Evolutionary conservation across 1,140 invertebrate genomes (phyloP).

Genomic region (Drosophila cardini): DNA sequence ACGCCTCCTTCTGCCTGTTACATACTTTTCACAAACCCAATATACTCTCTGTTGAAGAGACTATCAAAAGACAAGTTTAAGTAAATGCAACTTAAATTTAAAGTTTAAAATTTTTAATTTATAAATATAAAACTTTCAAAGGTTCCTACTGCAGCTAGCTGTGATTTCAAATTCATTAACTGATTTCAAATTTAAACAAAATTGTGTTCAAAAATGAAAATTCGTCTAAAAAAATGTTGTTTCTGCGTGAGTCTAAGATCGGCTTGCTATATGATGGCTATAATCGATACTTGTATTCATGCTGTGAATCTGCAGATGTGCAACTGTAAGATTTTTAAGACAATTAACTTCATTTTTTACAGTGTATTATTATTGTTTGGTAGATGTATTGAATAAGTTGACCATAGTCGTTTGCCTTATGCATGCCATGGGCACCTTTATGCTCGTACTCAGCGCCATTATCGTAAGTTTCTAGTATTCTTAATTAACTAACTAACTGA

Average conservation of each 20-base stretch:
- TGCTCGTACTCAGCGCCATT: conserved; percentile 2
- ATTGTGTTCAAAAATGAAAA: conserved; percentile 24
- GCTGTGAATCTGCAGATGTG: neutral
- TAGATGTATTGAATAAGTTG: neutral
- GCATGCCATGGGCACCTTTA: neutral
- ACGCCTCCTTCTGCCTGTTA: no score
- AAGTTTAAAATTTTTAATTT: no score
- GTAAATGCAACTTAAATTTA: no score
- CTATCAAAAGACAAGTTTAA: no score
- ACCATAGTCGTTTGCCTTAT: neutral
- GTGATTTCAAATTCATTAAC: conserved; percentile 6
- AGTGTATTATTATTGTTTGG: neutral
- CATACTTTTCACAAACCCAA: no score
- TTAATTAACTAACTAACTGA: neutral
- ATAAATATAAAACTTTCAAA: no score
- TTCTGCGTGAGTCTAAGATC: conserved; percentile 1
- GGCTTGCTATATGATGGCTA: conserved; percentile 25
- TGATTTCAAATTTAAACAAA: neutral
- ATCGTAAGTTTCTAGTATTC: neutral
- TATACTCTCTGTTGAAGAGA: no score
- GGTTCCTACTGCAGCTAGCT: neutral
- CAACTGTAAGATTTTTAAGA: conserved; percentile 11
- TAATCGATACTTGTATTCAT: conserved; percentile 15
- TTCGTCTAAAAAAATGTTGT: conserved; percentile 28
- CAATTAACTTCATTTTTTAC: neutral